Percentiles rank a stretch among this genome's conserved stretches.
Conservation (phyloP, 2,888 invertebrate species). For the Chaitophorus viminalis region DNA sequence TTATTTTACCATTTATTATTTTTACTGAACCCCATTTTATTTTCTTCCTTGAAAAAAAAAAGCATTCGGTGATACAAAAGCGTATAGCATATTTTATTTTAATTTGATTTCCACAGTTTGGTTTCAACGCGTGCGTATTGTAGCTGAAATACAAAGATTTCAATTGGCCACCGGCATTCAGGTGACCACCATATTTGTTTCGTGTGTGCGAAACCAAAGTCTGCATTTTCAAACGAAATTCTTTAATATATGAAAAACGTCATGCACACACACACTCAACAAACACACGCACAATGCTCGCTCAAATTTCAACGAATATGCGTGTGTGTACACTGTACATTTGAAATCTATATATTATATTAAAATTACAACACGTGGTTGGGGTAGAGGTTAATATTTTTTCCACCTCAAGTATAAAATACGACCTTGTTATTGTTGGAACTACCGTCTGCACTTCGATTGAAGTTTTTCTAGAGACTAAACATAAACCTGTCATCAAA, state of each 20-base stretch:
- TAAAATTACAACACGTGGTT: too few relatives aligned
- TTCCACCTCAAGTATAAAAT: too few relatives aligned
- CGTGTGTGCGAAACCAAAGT: neutral
- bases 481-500: too few relatives aligned
- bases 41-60: neutral
- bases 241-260: neutral
- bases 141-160: neutral
- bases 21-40: neutral
- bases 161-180: neutral
- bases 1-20: neutral
- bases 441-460: too few relatives aligned
- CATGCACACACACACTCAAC: neutral
- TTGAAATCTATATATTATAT: too few relatives aligned
- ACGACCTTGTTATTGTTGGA: too few relatives aligned
- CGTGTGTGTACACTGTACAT: neutral
- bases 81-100: neutral
- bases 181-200: neutral
- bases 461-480: too few relatives aligned
- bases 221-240: neutral
- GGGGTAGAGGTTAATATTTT: too few relatives aligned
- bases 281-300: neutral
- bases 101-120: constrained; percentile 12
- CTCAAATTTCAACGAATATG: neutral
- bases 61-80: neutral
- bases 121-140: neutral